A percentile compares a stretch with the other conserved stretches of the same genome.
These are phyloP conservation scores for Spilogale gracilis DNA, from an alignment of 2,113 vertebrate species.

Conservation along the genomic window DNA sequence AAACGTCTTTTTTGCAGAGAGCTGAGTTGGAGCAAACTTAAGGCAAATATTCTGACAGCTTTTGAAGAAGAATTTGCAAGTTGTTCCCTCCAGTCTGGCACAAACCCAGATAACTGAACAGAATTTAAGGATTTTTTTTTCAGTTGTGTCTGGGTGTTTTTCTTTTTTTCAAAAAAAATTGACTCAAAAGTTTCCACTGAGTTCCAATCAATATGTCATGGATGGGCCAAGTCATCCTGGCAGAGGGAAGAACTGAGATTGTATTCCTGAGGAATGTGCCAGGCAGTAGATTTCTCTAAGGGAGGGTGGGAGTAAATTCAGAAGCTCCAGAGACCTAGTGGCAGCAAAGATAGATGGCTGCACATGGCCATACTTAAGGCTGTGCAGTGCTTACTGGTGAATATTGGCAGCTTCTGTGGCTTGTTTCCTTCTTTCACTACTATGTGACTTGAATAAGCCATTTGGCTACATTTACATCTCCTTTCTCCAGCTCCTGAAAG, in stretches of 20 bases:
- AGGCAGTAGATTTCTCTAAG: background rate
- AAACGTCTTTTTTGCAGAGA: constrained; percentile 29
- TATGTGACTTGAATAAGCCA: background rate
- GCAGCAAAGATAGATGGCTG: background rate
- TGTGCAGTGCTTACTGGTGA: background rate
- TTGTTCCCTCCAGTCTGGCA: constrained; percentile 61
- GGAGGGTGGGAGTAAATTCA: background rate
- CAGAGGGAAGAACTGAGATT: background rate
- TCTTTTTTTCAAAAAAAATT: constrained; percentile 56
- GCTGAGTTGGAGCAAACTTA: constrained; percentile 70
- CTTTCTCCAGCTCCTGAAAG: background rate
- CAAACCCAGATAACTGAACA: constrained; percentile 51
- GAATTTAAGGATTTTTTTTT: background rate
- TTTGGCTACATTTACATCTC: background rate
- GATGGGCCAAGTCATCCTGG: constrained; percentile 39
- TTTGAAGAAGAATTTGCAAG: constrained; percentile 62
- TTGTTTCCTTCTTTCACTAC: background rate
- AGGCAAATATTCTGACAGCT: constrained; percentile 52
- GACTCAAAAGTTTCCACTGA: constrained; percentile 68
- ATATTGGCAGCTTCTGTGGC: background rate
- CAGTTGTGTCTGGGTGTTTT: constrained; percentile 65
- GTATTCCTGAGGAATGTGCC: background rate
- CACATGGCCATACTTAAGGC: background rate
- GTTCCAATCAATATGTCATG: constrained; percentile 50
- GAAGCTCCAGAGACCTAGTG: background rate